Evolutionary conservation across 2,797 vertebrate genomes (phyloP).

Genomic region (Florisuga fusca): DNA sequence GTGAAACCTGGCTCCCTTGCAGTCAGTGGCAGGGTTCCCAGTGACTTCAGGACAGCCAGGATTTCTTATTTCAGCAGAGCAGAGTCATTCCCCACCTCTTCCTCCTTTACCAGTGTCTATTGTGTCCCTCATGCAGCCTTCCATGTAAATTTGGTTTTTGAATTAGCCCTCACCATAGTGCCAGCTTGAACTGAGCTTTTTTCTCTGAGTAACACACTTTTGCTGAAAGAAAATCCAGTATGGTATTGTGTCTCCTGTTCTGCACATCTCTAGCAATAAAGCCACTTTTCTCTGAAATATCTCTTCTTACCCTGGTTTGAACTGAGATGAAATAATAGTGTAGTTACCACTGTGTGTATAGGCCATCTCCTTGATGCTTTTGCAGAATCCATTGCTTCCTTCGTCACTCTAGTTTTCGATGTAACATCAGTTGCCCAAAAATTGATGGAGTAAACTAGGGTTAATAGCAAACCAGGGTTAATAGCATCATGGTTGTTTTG

Average conservation of each 20-base stretch:
- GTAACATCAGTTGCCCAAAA: background rate
- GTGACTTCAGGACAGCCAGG: background rate
- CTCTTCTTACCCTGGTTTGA: background rate
- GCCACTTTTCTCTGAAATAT: background rate
- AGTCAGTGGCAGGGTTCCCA: background rate
- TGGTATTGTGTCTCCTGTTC: background rate
- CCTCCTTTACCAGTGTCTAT: background rate
- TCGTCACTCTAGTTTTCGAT: background rate
- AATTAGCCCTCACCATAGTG: background rate
- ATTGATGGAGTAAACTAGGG: background rate
- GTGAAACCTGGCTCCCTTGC: background rate
- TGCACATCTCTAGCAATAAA: background rate
- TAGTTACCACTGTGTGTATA: background rate
- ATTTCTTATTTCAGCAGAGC: background rate
- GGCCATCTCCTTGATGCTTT: background rate
- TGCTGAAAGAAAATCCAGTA: background rate
- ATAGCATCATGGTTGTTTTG: background rate
- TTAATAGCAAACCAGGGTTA: background rate
- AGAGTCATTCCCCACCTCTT: background rate
- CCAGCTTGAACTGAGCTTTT: background rate
- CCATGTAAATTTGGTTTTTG: background rate
- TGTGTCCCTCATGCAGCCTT: background rate
- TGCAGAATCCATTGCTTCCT: background rate
- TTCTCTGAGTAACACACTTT: background rate
- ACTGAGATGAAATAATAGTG: background rate